Conservation (phyloP, 2,888 invertebrate genomes). For the Ormyrus thymus region DNA sequence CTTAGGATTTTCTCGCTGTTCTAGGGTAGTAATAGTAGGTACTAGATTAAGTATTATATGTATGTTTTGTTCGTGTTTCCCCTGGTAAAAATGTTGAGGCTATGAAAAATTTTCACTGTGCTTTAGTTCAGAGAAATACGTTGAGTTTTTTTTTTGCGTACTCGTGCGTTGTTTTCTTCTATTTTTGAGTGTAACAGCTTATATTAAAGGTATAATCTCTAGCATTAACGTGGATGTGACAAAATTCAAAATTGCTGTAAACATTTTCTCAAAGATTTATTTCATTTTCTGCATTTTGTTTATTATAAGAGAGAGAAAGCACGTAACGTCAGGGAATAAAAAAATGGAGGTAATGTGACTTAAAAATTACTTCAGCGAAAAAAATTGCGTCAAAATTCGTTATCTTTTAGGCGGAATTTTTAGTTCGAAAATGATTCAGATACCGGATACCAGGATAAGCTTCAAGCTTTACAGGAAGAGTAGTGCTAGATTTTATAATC, state of each 20-base stretch:
- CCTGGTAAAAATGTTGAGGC: constrained; percentile 74
- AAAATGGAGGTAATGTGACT: constrained; percentile 50
- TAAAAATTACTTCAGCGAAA: constrained; percentile 50
- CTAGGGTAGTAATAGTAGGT: constrained; percentile 71
- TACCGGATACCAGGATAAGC: constrained; percentile 46
- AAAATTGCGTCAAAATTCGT: constrained; percentile 58
- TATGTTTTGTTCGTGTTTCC: constrained; percentile 74
- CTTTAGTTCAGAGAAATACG: constrained; percentile 66
- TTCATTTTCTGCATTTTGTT: constrained; percentile 70
- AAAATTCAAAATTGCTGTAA: constrained; percentile 74
- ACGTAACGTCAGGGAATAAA: constrained; percentile 65
- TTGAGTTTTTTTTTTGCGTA: constrained; percentile 67
- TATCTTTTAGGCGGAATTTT: constrained; percentile 52
- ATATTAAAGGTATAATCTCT: constrained; percentile 69
- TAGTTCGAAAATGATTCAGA: constrained; percentile 48
- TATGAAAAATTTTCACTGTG: constrained; percentile 69
- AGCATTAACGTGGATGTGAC: constrained; percentile 70
- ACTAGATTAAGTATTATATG: constrained; percentile 73
- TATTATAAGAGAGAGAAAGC: constrained; percentile 67
- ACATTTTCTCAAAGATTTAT: constrained; percentile 68
- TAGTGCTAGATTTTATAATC: constrained; percentile 45
- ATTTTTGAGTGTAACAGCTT: constrained; percentile 60
- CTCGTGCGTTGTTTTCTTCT: constrained; percentile 60
- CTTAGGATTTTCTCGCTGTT: constrained; percentile 74
- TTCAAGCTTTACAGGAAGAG: constrained; percentile 50